Conservation (phyloP, 1,140 invertebrate species). For the Zaprionus capensis region DNA sequence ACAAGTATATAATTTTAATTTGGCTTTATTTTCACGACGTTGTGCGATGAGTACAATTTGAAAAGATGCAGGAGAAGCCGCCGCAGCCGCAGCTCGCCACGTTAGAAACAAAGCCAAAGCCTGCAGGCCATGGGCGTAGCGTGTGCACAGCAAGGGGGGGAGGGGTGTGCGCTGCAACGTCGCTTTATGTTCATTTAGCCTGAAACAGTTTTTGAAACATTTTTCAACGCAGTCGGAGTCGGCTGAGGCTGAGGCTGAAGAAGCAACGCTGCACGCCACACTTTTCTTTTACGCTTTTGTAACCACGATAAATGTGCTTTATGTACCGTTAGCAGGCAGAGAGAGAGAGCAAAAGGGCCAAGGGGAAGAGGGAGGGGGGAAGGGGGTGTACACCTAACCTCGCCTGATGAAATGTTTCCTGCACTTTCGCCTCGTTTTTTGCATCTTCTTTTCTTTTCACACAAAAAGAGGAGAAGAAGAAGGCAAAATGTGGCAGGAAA, state of each 20-base stretch:
- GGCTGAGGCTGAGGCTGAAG: background rate
- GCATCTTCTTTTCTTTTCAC: background rate
- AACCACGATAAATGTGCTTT: conserved; percentile 82
- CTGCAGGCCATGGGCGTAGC: conserved; percentile 47
- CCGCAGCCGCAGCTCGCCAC: background rate
- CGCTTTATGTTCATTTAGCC: conserved; percentile 81
- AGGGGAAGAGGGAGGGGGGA: background rate
- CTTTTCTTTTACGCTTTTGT: conserved; percentile 82
- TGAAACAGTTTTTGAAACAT: conserved; percentile 82
- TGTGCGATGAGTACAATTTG: conserved; percentile 42
- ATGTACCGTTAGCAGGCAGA: conserved; percentile 62
- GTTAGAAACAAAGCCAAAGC: conserved; percentile 60
- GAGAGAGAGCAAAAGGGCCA: conserved; percentile 6
- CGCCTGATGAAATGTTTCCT: conserved; percentile 78
- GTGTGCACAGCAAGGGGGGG: too few species aligned
- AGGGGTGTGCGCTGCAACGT: background rate
- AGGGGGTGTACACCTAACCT: conserved; percentile 7
- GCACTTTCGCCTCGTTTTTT: conserved; percentile 65
- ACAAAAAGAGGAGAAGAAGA: background rate
- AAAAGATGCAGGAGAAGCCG: conserved; percentile 32
- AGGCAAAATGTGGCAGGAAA: background rate
- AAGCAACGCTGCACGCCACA: conserved; percentile 65
- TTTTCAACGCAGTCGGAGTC: conserved; percentile 55
- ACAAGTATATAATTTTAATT: conserved; percentile 78
- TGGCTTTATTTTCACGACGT: conserved; percentile 79